Percentiles rank a stretch among this genome's conserved stretches.
These are phyloP conservation scores for Helicorthomorpha holstii DNA, from an alignment of 1,140 invertebrate genomes.

Conservation along the genomic window DNA sequence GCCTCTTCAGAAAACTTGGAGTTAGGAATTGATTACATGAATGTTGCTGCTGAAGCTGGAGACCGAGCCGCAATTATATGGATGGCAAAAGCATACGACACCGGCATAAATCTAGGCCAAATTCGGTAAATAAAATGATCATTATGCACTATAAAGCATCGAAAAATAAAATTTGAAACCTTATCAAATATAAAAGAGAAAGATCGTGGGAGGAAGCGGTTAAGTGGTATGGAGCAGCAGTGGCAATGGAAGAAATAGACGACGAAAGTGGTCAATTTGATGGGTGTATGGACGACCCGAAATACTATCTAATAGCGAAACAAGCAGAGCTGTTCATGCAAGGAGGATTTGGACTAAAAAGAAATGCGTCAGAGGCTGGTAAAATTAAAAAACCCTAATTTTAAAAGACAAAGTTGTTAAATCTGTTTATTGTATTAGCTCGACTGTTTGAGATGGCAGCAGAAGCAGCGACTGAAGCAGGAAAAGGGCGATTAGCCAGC, in stretches of 20 bases:
- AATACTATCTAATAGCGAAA: slow-evolving; percentile 29
- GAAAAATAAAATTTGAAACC: no score
- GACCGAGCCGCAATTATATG: slow-evolving; percentile 34
- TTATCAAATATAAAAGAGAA: slow-evolving; percentile 17
- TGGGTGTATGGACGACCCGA: slow-evolving; percentile 24
- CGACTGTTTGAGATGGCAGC: slow-evolving; percentile 35
- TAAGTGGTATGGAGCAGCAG: slow-evolving; percentile 28
- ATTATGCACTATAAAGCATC: no score
- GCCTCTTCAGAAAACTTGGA: slow-evolving; percentile 22
- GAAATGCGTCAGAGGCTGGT: slow-evolving; percentile 31
- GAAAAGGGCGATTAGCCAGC: slow-evolving; percentile 37
- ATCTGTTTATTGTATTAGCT: slow-evolving; percentile 17
- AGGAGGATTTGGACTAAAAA: slow-evolving; percentile 29
- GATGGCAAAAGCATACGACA: slow-evolving; percentile 34
- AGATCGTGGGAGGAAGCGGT: slow-evolving; percentile 28
- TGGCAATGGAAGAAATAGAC: slow-evolving; percentile 22
- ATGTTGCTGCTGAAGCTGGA: slow-evolving; percentile 30
- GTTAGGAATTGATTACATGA: slow-evolving; percentile 29
- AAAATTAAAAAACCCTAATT: not conserved
- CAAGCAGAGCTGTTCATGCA: slow-evolving; percentile 31
- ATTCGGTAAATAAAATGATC: slow-evolving; percentile 17
- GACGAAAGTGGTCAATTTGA: slow-evolving; percentile 31
- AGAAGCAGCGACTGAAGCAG: slow-evolving; percentile 33
- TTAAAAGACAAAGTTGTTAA: not conserved
- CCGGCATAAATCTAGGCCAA: slow-evolving; percentile 25